Conservation (phyloP, 92 coral and sea anemone species). For the Epizoanthus stellaris region DNA sequence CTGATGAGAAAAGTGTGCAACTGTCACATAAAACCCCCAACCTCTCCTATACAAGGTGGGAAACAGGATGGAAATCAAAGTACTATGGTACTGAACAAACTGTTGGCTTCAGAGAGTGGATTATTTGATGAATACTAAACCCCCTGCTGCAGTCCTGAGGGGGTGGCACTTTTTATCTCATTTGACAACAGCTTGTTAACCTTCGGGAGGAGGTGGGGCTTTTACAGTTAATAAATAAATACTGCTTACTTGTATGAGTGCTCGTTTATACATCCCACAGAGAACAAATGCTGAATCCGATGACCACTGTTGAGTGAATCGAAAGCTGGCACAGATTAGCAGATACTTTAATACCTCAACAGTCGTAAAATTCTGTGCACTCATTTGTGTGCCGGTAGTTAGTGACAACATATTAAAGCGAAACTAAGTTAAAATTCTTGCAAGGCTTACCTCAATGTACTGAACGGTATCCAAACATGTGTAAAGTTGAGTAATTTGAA, state of each 20-base stretch:
- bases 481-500: slow-evolving; percentile 92
- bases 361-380: background rate
- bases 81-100: too few species aligned
- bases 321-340: background rate
- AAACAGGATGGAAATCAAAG: too few species aligned
- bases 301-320: slow-evolving; percentile 77
- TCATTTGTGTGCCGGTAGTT: background rate
- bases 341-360: background rate
- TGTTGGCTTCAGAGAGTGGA: too few species aligned
- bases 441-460: slow-evolving; percentile 74
- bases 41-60: too few species aligned
- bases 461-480: slow-evolving; percentile 92
- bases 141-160: too few species aligned
- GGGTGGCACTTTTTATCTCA: background rate
- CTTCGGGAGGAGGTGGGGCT: background rate
- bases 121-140: too few species aligned
- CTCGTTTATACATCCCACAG: slow-evolving; percentile 95
- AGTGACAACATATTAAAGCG: background rate
- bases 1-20: too few species aligned
- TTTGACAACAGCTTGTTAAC: background rate
- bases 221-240: background rate
- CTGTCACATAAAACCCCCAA: too few species aligned
- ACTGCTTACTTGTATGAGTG: slow-evolving; percentile 77
- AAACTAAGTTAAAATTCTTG: background rate
- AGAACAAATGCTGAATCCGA: slow-evolving; percentile 90